Evolutionary conservation across 2,888 invertebrate genomes (phyloP), one percentile per base, ranked within the genome.

Genomic region (Cerastis leucographa): DNA sequence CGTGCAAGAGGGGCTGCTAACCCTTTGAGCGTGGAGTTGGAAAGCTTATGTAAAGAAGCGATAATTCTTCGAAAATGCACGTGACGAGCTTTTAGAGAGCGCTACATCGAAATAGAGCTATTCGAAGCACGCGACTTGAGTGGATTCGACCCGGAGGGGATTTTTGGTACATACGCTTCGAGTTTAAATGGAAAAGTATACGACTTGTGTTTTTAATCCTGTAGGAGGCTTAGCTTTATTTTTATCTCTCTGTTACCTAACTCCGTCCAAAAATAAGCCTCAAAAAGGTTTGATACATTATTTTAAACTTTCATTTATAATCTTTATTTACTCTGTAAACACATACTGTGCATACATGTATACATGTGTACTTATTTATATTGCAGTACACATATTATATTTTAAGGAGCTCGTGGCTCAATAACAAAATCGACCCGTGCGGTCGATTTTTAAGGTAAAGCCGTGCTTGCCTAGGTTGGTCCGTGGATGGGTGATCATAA

Each of bases 181-280:
- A 67, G 59, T 80, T 70, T 49, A 61, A 74, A 72, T 84, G 74
- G 61, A 80, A 78, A 71, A 68, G 82, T 82, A 80, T 80, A 78
- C 68, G 81, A 87, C 46, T 77, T 80, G 67, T 76, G 61, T 83
- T 76, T 76, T 76, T 68, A 72, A 78, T 70, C 72, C 78, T 64
- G 49, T 61, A 40, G 49, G 29, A 75, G 74, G 82, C 67, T 85
- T 67, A 72, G 49, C 54, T 74, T 44, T 74, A 74, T 77, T 84
- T 80, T 81, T 76, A 65, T 67, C 44, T 69, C 40, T 74, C 64
- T 77, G 69, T 70, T 70, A 77, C 62, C 66, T 65, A 68, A 64
- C 67, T 86, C 87, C 87, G 85, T 84, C 85, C 81, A 86, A 76
- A 76, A 76, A 70, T 74, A 76, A 71, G 61, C 62, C 76, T 85